These are phyloP conservation scores for Paguma larvata DNA, from an alignment of 2,797 vertebrate genomes.

Conservation along the genomic window DNA sequence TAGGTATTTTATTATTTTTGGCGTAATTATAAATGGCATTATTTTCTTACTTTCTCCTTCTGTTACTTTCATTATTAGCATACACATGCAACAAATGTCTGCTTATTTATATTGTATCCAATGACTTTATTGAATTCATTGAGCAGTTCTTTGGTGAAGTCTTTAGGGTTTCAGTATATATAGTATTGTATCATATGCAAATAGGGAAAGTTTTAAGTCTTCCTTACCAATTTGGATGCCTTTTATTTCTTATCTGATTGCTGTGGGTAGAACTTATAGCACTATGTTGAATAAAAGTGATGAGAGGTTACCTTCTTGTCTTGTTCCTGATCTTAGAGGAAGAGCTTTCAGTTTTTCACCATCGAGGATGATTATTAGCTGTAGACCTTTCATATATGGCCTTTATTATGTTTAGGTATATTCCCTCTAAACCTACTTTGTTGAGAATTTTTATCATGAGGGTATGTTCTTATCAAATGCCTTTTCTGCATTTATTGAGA, in stretches of 20 bases:
- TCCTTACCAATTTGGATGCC: neutral
- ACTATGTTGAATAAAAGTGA: neutral
- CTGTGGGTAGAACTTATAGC: neutral
- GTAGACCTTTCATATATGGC: neutral
- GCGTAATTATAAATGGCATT: neutral
- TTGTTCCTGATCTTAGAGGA: neutral
- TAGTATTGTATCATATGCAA: neutral
- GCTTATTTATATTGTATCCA: neutral
- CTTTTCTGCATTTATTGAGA: neutral
- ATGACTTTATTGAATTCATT: neutral
- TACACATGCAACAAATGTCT: neutral
- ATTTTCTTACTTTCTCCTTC: neutral
- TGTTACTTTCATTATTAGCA: neutral
- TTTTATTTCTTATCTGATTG: neutral
- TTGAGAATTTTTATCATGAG: neutral
- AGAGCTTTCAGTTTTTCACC: neutral
- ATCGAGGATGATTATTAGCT: neutral
- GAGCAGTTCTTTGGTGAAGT: neutral
- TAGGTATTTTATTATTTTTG: neutral
- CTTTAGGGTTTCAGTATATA: neutral
- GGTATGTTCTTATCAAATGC: neutral
- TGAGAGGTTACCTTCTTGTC: neutral
- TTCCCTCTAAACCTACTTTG: neutral
- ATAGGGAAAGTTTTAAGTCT: neutral
- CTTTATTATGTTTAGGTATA: neutral